A percentile compares a stretch with the other conserved stretches of the same genome.
Evolutionary conservation across 2,797 vertebrate species (phyloP).

Genomic region (Artibeus jamaicensis): DNA sequence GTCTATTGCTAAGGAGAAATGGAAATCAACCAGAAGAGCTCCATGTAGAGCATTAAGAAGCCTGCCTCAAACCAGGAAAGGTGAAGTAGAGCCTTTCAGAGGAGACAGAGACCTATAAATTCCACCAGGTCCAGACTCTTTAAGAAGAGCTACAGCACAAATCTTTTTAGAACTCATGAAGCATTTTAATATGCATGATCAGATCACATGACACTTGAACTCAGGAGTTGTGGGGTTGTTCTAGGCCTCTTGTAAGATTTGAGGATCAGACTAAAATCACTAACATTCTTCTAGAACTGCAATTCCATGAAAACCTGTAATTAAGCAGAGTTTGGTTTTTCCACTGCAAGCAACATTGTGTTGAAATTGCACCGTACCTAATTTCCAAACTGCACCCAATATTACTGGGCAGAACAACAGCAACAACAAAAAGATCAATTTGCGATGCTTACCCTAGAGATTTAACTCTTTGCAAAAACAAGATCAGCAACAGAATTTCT

Average conservation of each 20-base stretch:
- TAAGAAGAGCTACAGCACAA: background rate
- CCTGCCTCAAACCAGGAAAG: background rate
- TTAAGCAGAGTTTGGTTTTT: background rate
- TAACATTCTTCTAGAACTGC: background rate
- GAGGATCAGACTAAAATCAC: background rate
- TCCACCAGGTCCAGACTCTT: background rate
- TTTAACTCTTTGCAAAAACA: conserved; percentile 18
- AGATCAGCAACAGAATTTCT: conserved; percentile 3
- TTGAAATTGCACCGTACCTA: background rate
- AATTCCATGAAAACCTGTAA: background rate
- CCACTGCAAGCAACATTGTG: background rate
- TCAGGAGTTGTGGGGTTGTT: background rate
- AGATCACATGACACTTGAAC: background rate
- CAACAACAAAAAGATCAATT: background rate
- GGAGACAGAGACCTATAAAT: background rate
- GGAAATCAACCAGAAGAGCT: background rate
- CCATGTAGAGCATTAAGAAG: background rate
- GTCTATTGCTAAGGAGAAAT: background rate
- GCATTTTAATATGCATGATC: background rate
- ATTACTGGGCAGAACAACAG: background rate
- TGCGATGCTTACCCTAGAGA: background rate
- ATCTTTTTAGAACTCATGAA: background rate
- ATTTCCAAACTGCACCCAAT: background rate
- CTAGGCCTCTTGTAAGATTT: background rate
- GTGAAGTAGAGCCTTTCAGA: background rate